Base-by-base conservation (phyloP, 2,888 invertebrate genomes). In the Campopleginae sp. region DNA sequence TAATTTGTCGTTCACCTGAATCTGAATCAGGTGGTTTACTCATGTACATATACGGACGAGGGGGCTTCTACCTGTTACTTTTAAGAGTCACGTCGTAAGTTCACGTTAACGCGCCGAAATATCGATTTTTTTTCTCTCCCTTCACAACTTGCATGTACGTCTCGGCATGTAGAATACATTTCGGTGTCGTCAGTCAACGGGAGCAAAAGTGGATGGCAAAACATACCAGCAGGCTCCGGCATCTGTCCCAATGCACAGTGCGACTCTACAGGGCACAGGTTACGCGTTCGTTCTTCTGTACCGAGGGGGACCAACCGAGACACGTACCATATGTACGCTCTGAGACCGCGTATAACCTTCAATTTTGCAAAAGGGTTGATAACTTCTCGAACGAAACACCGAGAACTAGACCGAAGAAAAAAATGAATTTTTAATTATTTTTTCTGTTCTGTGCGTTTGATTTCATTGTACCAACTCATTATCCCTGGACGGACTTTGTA, bases 41-140 rank as follows among this genome's bases (percentile, higher is more conserved):
- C 38, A 58, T 31, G 27, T 68, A 33, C 63, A 51, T 78, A 58
- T 78, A 58, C 27, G 46, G 38, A 63, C 27, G 74, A 46, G 27
- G 72, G 66, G 76, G 44, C 23, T 75, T 65, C 74, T 85, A 87
- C 86, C 85, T 87, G 86, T 86, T 87, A 79, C 85, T 81, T 71
- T 61, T 68, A 38, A 79, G 79, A 79, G 58, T 58, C 81, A 33
- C 61, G 17, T 72, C 46, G 46, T 46, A 33, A 46, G 63, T 81
- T 80, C 78, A 77, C 87, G 82, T 83, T 86, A 33, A 72, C 85
- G 87, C 86, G 87, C 86, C 83, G 87, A 90, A 91, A 91, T 92
- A 92, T 91, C 89, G 91, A 91, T 92, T 92, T 91, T 89, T n/a
- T 48, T 48, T 65, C 17, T 27, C 46, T 66, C 58, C 23, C 42